Evolutionary conservation across 2,113 vertebrate species (phyloP), one percentile per base, ranked within the genome.

Genomic region (Maccullochella peelii): DNA sequence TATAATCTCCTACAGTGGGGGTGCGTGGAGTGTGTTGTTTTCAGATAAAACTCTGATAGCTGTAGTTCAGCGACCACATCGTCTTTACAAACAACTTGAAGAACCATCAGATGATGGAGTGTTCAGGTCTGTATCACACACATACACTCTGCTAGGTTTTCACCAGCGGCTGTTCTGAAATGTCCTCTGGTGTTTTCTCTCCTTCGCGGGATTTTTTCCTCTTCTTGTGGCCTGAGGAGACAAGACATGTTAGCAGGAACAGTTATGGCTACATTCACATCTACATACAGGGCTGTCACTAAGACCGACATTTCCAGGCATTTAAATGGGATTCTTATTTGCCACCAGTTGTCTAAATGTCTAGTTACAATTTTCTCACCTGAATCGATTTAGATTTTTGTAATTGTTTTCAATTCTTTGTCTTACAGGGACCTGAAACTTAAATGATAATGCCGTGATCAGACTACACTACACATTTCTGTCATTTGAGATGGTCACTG

Each of bases 141-240:
- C 33, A 11, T 38, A n/a, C 59, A 4, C 77, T 27, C 65, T 72
- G 92, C 85, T 94, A 95, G 84, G 95, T 92, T 86, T 94, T 93
- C 77, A 95, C 91, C 73, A 94, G 90, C n/a, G 94, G 92, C 79
- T 92, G 82, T 25, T 94, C 93, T 71, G 92, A 92, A 86, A 87
- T 96, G 85, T 98, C 97, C 74, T 98, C 97, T 2, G 96, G 95
- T 0, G 86, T 94, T 85, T 94, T 96, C 20, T 98, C 97, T 61
- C 95, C 95, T 50, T 99, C 97, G 0, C 86, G 89, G 0, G 96
- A 97, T 1, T 92, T 95, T 92, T 93, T 96, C 91, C 95, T 96
- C 92, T 96, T 98, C 84, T 93, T 97, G 79, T 97, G 97, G 92
- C 98, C 98, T 99, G 94, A 72, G 54, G 47, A 84, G 86, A 83